A percentile compares a stretch with the other conserved stretches of the same genome.
Conservation (phyloP, 2,113 vertebrate species). For the Prinia subflava region DNA sequence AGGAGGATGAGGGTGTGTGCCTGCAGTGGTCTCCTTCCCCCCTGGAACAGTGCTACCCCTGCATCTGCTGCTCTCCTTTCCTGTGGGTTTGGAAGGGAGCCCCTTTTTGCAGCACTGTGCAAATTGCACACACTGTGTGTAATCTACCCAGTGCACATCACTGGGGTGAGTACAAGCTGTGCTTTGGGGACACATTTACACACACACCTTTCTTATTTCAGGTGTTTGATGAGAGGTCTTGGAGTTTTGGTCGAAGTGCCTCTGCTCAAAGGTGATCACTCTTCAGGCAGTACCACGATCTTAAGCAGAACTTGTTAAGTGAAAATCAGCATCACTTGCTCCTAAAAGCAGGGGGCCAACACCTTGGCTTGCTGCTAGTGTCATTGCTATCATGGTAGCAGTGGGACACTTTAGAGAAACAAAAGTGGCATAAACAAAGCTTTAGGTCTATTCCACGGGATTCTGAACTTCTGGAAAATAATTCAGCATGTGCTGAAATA, state of each 20-base stretch:
- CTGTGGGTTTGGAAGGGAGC: neutral
- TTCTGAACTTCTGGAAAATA: neutral
- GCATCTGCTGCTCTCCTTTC: neutral
- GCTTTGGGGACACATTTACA: neutral
- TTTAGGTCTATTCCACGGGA: neutral
- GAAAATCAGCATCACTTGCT: neutral
- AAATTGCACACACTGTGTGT: neutral
- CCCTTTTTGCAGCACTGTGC: neutral
- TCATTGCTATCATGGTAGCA: neutral
- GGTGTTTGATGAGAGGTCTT: neutral
- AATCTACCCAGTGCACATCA: neutral
- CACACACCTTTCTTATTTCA: neutral
- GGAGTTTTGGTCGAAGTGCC: neutral
- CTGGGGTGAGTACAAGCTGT: neutral
- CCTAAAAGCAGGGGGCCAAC: neutral
- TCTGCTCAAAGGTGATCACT: neutral
- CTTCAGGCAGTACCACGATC: neutral
- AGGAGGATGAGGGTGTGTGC: neutral
- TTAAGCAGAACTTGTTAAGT: neutral
- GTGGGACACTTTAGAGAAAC: neutral
- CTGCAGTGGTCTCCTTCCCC: rapidly evolving
- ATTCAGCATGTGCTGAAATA: neutral
- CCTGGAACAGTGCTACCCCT: neutral
- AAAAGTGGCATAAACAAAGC: neutral
- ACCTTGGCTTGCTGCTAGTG: neutral